Evolutionary conservation across 2,113 vertebrate genomes (phyloP), one percentile per base, ranked within the genome.

Genomic region (Rafetus swinhoei): DNA sequence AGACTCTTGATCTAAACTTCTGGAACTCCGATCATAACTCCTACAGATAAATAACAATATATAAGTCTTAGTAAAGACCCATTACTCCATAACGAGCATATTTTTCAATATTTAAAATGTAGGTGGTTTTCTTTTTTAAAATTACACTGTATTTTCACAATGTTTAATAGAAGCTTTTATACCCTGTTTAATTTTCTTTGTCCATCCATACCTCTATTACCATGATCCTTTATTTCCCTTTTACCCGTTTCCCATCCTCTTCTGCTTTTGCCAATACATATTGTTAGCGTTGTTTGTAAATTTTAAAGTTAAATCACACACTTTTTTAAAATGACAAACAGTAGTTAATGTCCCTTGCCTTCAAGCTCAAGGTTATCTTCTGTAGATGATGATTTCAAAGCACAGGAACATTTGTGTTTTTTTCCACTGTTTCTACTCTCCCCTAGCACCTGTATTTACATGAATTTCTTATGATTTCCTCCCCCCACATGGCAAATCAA

Each of bases 1-100:
- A 95, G 99, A 99, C 56, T 99, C 99, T 95, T 99, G 99, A 97
- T 99, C 99, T 92, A 99, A 97, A 97, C 99, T 99, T 96, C 98
- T 98, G 32, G 99, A 99, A 97, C 99, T 99, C 90, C 98, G 98
- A 90, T 99, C 99, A 82, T 99, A 99, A 95, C 98, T 99, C 97
- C 99, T 99, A 90, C 8, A 85, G 81, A 96, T 35, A 92, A 77
- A 94, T 5, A 89, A 21, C 12, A 62, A 35, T 52, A 24, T 0
- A 79, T 1, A 56, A 7, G 24, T 88, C 94, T 94, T 32, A 83
- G 84, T 56, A 19, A 8, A 81, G 65, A 27, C 3, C 52, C 69
- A 87, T 69, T 35, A 55, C 3, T 89, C 5, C 45, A 85, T 19
- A 8, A 65, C 35, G 90, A 90, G 85, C 87, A 9, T 29, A 5